Conservation (phyloP, 2,888 invertebrate species). For the Oligia fasciuncula region DNA sequence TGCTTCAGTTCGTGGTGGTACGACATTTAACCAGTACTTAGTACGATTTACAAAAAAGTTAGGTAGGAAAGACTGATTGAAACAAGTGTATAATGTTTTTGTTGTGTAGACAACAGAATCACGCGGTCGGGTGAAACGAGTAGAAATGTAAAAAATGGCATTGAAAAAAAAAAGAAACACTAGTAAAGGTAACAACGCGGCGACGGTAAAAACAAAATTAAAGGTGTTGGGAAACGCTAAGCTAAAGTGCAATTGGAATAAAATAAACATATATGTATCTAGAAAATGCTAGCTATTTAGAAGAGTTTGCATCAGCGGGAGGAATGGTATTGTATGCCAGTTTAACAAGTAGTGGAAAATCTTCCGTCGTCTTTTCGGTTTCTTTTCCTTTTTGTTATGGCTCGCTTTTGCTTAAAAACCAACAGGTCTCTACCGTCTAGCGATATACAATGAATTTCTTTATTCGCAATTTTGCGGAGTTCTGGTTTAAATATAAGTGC, state of each 20-base stretch:
- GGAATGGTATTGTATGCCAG: conserved; percentile 15
- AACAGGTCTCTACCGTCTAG: neutral
- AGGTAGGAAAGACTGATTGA: no score
- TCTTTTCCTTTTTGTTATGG: conserved; percentile 16
- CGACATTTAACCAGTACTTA: no score
- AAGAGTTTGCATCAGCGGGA: conserved; percentile 20
- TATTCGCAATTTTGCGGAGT: neutral
- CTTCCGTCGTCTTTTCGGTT: neutral
- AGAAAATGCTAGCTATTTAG: conserved; percentile 20
- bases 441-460: conserved; percentile 6
- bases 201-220: conserved; percentile 32
- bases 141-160: neutral
- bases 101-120: no score
- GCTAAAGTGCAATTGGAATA: conserved; percentile 52
- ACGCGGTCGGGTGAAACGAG: neutral
- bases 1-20: no score
- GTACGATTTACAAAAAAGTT: no score
- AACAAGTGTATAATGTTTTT: no score
- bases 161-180: conserved; percentile 15
- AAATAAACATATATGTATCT: conserved; percentile 52
- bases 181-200: conserved; percentile 7
- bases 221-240: conserved; percentile 42
- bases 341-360: conserved; percentile 30
- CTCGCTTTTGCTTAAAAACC: conserved; percentile 11
- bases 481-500: neutral